Evolutionary conservation across 2,888 invertebrate genomes (phyloP).

Genomic region (Stenotaenia linearis): DNA sequence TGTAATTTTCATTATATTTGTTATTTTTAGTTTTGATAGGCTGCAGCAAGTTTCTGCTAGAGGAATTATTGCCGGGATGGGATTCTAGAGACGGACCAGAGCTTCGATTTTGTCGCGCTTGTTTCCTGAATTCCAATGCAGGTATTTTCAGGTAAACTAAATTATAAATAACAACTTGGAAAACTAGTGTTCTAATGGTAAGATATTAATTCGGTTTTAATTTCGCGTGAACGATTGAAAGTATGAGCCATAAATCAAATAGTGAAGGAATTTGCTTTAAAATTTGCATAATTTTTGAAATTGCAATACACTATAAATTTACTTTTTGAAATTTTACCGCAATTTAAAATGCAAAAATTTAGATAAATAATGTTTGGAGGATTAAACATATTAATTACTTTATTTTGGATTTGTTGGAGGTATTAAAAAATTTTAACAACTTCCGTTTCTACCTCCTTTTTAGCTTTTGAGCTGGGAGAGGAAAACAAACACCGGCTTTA

Average conservation of each 20-base stretch:
- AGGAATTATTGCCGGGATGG: neutral
- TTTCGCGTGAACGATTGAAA: neutral
- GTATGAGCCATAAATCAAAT: neutral
- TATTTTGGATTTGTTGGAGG: no score
- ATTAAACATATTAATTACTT: no score
- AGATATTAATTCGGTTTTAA: no score
- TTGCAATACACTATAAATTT: no score
- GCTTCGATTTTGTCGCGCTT: neutral
- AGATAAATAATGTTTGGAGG: no score
- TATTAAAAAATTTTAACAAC: conserved; percentile 6
- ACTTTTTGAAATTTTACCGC: no score
- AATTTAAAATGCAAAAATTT: no score
- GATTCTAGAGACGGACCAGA: neutral
- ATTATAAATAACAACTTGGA: neutral
- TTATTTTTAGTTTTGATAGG: neutral
- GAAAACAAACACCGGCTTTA: conserved; percentile 1
- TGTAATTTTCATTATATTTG: no score
- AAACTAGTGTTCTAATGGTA: no score
- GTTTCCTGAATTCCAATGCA: neutral
- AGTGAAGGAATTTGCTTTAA: no score
- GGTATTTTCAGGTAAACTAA: neutral
- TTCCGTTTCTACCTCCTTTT: neutral
- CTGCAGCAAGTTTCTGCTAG: neutral
- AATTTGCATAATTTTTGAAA: no score
- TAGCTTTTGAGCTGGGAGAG: neutral